Base-by-base conservation (phyloP, 2,797 vertebrate genomes). In the Eulemur albifrons region DNA sequence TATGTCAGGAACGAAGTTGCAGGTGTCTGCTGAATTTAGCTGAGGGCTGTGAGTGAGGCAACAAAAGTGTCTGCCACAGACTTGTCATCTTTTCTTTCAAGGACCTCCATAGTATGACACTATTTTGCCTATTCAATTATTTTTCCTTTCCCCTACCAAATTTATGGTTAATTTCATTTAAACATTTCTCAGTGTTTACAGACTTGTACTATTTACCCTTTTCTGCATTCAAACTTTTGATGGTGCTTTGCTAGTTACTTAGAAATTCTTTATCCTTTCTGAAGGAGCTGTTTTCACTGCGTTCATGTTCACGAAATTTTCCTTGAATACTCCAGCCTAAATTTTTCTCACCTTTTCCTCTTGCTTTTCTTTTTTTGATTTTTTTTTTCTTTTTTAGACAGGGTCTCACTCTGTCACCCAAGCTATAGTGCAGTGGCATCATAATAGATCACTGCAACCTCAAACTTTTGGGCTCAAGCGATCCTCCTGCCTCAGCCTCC, bases 71-170 rank as follows among this genome's bases (percentile, higher is more conserved):
- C 12, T 43, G 52, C 50, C 30, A 1, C n/a, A 84, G 45, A 2
- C 15, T n/a, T 61, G 11, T 57, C 1, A 13, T 20, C 40, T 77
- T n/a, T 57, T 43, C 30, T 25, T 45, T 63, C 13, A 15, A 1
- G 25, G 45, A 23, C 9, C 38, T 32, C 23, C 11, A 0, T 0
- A 4, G 21, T 30, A 30, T 10, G 27, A n/a, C 11, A 23, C 73
- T 3, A 1, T 57, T 20, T 13, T 30, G 9, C 27, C 50, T 35
- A 5, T 57, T 67, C 30, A 25, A 1, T 18, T 11, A 13, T 59
- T 67, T 65, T 23, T 1, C 20, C 17, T 18, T 50, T 45, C 35
- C 3, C 8, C 45, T 8, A 15, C 7, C 25, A 88, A 15, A 2
- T 45, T 63, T 40, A 21, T 5, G 35, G 23, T 65, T 32, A 7